Evolutionary conservation across 2,888 invertebrate species (phyloP), one percentile per base, ranked within the genome.

Genomic region (Heterodera filipjevi): DNA sequence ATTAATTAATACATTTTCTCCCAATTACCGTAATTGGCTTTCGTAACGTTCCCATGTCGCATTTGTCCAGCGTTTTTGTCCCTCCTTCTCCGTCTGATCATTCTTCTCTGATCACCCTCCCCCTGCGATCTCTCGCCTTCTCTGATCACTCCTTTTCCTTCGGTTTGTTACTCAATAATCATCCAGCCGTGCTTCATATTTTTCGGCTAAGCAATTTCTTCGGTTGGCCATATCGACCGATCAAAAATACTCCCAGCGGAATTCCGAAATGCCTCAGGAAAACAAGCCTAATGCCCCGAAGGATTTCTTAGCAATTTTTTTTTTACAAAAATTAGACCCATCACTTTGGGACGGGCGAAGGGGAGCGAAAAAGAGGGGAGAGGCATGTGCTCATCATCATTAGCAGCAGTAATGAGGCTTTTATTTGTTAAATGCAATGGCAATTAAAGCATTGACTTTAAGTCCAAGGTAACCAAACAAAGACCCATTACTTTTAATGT

Each of bases 151-250:
- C 27, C 12, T 10, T 27, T 59, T n/a, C 27, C 27, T n/a, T 19
- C 22, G n/a, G 49, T 59, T n/a, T 59, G n/a, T 59, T 59, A 59
- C 59, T 59, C 59, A 59, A 59, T 59, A n/a, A 59, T 53, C 53
- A 19, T 10, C 27, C 59, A 59, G 59, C 59, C 12, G n/a, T 8
- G n/a, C 59, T 27, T 6, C 59, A 27, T 22, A 59, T 22, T 59
- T n/a, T n/a, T 59, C 12, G 22, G 59, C 27, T 27, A 6, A 27
- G 27, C 3, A n/a, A 59, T 59, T 59, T 12, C 8, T n/a, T 59
- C 27, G 27, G n/a, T 59, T 59, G 59, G 59, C 59, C 59, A 59
- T 16, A 59, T 59, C 59, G 59, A 59, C 59, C 10, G 27, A 59
- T 0, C 16, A 16, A 49, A 39, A 39, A 39, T 3, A 16, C 16